Percentiles rank a stretch among this genome's conserved stretches.
These are phyloP conservation scores for Sylvia atricapilla DNA, from an alignment of 2,113 vertebrate species.

Conservation along the genomic window DNA sequence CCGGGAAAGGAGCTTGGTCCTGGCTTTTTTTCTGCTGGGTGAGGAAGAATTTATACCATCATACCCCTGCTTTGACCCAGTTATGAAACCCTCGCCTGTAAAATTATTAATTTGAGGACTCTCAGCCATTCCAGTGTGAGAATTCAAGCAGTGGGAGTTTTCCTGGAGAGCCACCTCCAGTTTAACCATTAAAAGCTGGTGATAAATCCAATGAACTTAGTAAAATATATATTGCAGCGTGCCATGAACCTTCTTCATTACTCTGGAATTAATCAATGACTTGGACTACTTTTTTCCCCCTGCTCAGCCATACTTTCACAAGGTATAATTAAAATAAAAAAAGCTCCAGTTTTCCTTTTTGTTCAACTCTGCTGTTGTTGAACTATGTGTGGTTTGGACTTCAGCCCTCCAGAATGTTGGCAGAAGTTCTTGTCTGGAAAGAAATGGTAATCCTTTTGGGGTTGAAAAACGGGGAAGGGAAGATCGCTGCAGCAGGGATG, in stretches of 20 bases:
- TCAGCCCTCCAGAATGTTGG: constrained; percentile 50
- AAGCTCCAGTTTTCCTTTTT: constrained; percentile 39
- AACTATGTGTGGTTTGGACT: constrained; percentile 58
- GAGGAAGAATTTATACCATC: neutral
- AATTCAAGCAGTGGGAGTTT: neutral
- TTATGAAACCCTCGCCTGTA: constrained; percentile 7
- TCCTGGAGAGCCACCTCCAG: neutral
- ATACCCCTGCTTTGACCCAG: neutral
- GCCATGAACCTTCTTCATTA: neutral
- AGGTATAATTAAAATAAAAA: constrained; percentile 40
- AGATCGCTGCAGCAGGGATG: neutral
- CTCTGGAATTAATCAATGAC: constrained; percentile 36
- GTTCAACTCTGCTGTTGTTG: constrained; percentile 42
- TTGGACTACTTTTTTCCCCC: neutral
- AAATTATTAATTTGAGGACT: neutral
- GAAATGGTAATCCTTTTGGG: constrained; percentile 55
- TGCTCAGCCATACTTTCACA: neutral
- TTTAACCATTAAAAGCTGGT: neutral
- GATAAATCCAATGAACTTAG: neutral
- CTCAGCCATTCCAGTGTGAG: neutral
- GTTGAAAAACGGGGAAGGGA: constrained; percentile 29
- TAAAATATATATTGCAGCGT: neutral
- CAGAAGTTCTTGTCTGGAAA: constrained; percentile 59
- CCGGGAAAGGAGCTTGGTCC: constrained; percentile 14
- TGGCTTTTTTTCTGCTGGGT: constrained; percentile 13